Evolutionary conservation across 2,113 vertebrate species (phyloP), one percentile per base, ranked within the genome.

Genomic region (Bufo bufo): DNA sequence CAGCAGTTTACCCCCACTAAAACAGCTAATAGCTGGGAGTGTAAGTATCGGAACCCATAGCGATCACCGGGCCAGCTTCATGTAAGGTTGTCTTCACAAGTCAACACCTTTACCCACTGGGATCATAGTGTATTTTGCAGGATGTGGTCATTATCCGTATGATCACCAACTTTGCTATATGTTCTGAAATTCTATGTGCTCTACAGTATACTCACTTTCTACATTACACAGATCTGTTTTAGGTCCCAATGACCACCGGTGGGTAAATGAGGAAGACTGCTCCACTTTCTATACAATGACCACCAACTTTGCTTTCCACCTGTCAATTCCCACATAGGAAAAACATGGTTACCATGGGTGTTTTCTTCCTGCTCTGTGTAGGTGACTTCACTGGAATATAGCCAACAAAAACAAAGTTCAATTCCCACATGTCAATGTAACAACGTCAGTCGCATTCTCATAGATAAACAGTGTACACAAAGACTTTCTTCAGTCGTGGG

Each of bases 391-490:
- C 11, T 82, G 58, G 80, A 61, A 3, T 4, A 12, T 50, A 45
- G n/a, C 80, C 59, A 82, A 63, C 43, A 50, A 82, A 66, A 17
- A 66, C 59, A 66, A 47, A n/a, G 17, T 13, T 47, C 6, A 45
- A 49, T 50, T 82, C 59, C 80, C 80, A 82, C 80, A 16, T 82
- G 56, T 82, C 17, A 65, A 17, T 49, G 19, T 82, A 50, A 82
- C 45, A 20, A 6, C 54, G 43, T 33, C 43, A 13, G 4, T 11
- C 1, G 56, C 49, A 45, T 12, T 82, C 6, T 82, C 43, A 47
- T 49, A 81, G 23, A 54, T 78, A 81, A 81, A 61, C 79, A 81
- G 45, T n/a, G 11, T 49, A 66, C 61, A 66, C 80, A n/a, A 82
- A 66, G 58, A 66, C 80, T n/a, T 82, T 66, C 59, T 82, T 82